Evolutionary conservation across 2,888 invertebrate species (phyloP).

Genomic region (Philaethria dido): DNA sequence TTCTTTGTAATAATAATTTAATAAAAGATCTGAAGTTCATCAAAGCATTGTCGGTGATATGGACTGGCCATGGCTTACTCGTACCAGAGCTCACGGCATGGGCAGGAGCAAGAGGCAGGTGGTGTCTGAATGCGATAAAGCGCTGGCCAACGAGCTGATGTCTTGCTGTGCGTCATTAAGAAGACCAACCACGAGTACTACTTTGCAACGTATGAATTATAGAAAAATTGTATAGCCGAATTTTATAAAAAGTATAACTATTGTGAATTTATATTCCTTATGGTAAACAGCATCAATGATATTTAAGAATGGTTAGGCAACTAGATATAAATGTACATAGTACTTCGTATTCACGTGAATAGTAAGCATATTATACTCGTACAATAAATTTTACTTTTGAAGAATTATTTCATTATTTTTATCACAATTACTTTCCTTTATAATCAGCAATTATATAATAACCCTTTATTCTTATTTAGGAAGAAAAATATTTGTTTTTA

Average conservation of each 20-base stretch:
- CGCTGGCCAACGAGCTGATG: constrained; percentile 8
- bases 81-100: constrained; percentile 44
- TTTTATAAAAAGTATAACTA: neutral
- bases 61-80: constrained; percentile 48
- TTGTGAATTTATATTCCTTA: neutral
- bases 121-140: constrained; percentile 50
- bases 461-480: no score
- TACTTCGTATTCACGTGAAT: no score
- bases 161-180: constrained; percentile 8
- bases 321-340: no score
- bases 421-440: no score
- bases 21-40: neutral
- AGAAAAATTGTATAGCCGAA: neutral
- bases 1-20: constrained; percentile 33
- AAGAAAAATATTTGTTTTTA: no score
- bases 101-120: constrained; percentile 51
- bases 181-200: neutral
- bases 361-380: no score
- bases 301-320: neutral
- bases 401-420: no score
- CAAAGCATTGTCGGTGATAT: constrained; percentile 8
- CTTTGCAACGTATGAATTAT: neutral
- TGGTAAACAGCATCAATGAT: no score
- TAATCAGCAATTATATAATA: no score
- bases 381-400: no score